A percentile compares a stretch with the other conserved stretches of the same genome.
phyloP scores from a whole-genome alignment of 2,888 invertebrate species.

The Drosophila diplacantha region DNA sequence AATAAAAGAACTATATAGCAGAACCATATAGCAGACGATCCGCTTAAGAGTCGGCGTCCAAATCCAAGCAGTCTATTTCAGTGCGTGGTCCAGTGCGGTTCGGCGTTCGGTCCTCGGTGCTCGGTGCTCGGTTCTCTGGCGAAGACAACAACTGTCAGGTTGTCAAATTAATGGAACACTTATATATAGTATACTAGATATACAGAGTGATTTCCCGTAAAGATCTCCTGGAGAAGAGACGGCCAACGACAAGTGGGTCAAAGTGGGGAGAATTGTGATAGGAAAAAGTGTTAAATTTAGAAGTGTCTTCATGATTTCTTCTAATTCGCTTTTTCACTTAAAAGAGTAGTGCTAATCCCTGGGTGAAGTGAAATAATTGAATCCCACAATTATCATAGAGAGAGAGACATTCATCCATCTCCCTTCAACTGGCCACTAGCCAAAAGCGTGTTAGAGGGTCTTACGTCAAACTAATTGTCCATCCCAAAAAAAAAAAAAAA shows the following conservation, averaged over 20 bases:
- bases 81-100: constrained; percentile 77
- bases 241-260: constrained; percentile 61
- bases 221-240: constrained; percentile 47
- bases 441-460: constrained; percentile 63
- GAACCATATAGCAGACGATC: constrained; percentile 13
- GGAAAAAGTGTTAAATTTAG: constrained; percentile 40
- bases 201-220: constrained; percentile 16
- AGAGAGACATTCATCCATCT: constrained; percentile 2
- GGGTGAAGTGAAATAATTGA: constrained; percentile 44
- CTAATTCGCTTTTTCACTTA: neutral
- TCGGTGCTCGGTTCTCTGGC: constrained; percentile 1
- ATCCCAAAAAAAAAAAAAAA: constrained; percentile 2
- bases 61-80: constrained; percentile 74
- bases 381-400: constrained; percentile 45
- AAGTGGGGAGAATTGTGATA: constrained; percentile 38
- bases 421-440: constrained; percentile 60
- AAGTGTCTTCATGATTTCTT: constrained; percentile 26
- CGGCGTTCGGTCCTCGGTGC: constrained; percentile 28
- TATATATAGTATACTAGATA: constrained; percentile 25
- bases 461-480: constrained; percentile 54
- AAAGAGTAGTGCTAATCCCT: constrained; percentile 20
- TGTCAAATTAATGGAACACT: constrained; percentile 54
- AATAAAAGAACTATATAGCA: constrained; percentile 28
- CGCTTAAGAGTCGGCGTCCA: constrained; percentile 21
- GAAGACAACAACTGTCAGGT: constrained; percentile 47